Base-by-base conservation (phyloP, 2,888 invertebrate species). In the Dryocosmus kuriphilus region DNA sequence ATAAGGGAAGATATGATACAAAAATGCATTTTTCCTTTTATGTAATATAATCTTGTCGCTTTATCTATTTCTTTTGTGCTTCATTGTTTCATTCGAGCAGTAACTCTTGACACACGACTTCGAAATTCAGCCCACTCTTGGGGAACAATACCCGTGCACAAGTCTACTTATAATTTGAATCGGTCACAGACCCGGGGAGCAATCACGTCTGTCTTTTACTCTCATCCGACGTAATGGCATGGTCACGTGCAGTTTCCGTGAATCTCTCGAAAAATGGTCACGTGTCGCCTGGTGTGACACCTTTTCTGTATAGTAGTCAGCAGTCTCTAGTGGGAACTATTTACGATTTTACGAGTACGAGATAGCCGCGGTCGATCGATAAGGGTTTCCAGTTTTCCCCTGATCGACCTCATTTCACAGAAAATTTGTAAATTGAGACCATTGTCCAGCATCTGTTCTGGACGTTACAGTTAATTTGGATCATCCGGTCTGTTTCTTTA, bases 121-220 rank as follows among this genome's bases (percentile, higher is more conserved):
- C 30, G 46, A 71, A 71, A 71, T 51, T 71, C 51, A 71, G 71
- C 51, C 71, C 71, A 71, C 71, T 71, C 30, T 71, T n/a, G 46
- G 46, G 46, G 71, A 51, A 71, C 71, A 71, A 71, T 71, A n/a
- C 27, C 19, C 71, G 9, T 46, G 71, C 51, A 71, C 30, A 51
- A 71, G 71, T 71, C 71, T 71, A 71, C 51, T 71, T 51, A 71
- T 71, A 71, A 71, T 71, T 71, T 51, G 71, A 71, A 71, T 71
- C 30, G 30, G 51, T 51, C n/a, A 30, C 30, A 71, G 30, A 46
- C 71, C 46, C 27, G 30, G 4, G 4, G 30, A 71, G 46, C 30
- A 71, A 71, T 71, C 71, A 51, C 46, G 71, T 71, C 30, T 71
- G 19, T 46, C 46, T 67, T 46, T 30, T 46, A 46, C 67, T 46